A percentile compares a stretch with the other conserved stretches of the same genome.
Conservation (phyloP, 92 coral and sea anemone genomes). For the Siderastrea radians region DNA sequence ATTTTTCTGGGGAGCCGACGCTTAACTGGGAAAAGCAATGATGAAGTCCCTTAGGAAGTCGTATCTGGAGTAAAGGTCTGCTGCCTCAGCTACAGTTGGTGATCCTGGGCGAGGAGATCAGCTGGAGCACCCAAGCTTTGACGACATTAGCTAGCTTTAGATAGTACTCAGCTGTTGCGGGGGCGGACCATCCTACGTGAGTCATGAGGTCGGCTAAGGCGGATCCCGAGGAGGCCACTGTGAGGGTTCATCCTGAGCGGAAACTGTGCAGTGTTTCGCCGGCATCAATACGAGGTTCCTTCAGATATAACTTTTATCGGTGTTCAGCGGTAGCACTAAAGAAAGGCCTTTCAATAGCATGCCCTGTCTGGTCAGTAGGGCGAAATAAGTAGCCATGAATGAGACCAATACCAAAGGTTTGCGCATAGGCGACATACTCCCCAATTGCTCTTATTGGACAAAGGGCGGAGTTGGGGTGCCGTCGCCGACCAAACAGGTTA, state of each 20-base stretch:
- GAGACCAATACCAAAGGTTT: conserved; percentile 26
- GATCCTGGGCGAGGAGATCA: conserved; percentile 30
- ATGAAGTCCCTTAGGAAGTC: no score
- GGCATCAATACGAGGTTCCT: not conserved
- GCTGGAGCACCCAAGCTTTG: conserved; percentile 57
- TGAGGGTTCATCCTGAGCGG: conserved; percentile 53
- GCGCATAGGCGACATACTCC: conserved; percentile 46
- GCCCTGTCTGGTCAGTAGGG: conserved; percentile 45
- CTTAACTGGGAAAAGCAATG: not conserved
- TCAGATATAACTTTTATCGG: conserved; percentile 29
- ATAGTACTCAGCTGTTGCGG: conserved; percentile 42
- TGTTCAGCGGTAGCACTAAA: conserved; percentile 31
- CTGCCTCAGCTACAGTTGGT: no score
- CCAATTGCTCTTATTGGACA: conserved; percentile 62
- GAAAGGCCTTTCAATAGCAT: conserved; percentile 35
- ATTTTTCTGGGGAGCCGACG: not conserved
- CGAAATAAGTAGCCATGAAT: conserved; percentile 44
- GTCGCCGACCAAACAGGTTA: conserved; percentile 53
- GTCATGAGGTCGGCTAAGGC: conserved; percentile 56
- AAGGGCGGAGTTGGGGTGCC: conserved; percentile 58
- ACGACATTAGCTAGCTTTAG: conserved; percentile 41
- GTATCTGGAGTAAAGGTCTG: conserved; percentile 6
- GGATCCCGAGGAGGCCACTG: conserved; percentile 55
- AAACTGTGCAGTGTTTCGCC: conserved; percentile 66
- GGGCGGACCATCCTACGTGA: conserved; percentile 59